These are phyloP conservation scores for Drosophila flavopinicola DNA, from an alignment of 2,888 invertebrate species.

Conservation along the genomic window DNA sequence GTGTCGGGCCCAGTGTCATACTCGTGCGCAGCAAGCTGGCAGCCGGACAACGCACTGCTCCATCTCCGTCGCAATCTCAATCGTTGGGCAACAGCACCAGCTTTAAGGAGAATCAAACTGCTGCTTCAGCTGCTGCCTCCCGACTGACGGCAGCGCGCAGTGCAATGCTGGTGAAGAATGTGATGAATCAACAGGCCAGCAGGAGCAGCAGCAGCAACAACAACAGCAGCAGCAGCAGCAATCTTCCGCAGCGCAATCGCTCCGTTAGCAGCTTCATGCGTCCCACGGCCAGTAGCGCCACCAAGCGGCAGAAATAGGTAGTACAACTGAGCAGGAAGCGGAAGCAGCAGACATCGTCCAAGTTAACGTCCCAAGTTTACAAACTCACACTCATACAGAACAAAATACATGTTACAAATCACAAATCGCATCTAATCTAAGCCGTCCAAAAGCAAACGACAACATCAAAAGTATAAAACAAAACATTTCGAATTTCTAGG, in stretches of 20 bases:
- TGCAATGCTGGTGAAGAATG: conserved; percentile 79
- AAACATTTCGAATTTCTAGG: conserved; percentile 74
- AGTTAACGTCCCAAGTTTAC: conserved; percentile 67
- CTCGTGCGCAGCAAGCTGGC: conserved; percentile 68
- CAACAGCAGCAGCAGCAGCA: conserved; percentile 25
- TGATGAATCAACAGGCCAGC: conserved; percentile 67
- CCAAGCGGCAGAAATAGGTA: conserved; percentile 86
- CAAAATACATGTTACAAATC: conserved; percentile 58
- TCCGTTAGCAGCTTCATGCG: conserved; percentile 90
- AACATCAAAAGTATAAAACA: conserved; percentile 41
- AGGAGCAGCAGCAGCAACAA: conserved; percentile 27
- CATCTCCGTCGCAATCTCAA: conserved; percentile 28
- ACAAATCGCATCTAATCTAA: conserved; percentile 59
- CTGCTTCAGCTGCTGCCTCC: conserved; percentile 35
- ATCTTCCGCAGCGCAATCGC: conserved; percentile 62
- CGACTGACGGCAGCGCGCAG: conserved; percentile 74
- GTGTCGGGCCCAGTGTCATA: conserved; percentile 85
- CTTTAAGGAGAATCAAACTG: conserved; percentile 84
- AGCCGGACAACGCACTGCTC: conserved; percentile 31
- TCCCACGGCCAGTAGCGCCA: conserved; percentile 93
- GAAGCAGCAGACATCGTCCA: conserved; percentile 32
- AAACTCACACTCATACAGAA: conserved; percentile 20
- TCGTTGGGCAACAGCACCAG: conserved; percentile 82
- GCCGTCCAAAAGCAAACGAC: conserved; percentile 65
- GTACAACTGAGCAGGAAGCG: neutral